Conservation (phyloP, 2,113 vertebrate species). For the Phylloscopus whistleri region DNA sequence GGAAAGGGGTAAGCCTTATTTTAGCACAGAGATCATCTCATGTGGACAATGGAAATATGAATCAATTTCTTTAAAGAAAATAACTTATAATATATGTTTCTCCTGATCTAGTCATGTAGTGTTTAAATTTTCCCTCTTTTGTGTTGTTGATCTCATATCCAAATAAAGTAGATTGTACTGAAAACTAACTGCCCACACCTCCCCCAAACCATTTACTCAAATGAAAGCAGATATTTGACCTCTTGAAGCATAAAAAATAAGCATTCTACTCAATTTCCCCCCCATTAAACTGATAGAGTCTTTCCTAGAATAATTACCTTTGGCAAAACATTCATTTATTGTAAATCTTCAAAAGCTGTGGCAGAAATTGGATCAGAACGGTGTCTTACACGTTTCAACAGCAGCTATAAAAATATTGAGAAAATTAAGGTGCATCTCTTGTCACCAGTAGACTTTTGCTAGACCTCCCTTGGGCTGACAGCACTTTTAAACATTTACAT, state of each 20-base stretch:
- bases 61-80: background rate
- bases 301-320: background rate
- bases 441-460: background rate
- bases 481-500: slow-evolving; percentile 23
- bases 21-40: background rate
- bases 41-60: background rate
- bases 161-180: background rate
- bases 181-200: background rate
- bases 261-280: background rate
- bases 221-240: background rate
- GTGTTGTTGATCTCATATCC: background rate
- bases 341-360: background rate
- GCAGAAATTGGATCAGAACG: background rate
- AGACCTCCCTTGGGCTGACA: slow-evolving; percentile 7
- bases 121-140: background rate
- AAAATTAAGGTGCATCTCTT: slow-evolving; percentile 25
- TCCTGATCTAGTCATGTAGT: background rate
- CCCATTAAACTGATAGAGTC: background rate
- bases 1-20: background rate
- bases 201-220: background rate
- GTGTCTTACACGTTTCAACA: background rate
- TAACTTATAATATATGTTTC: background rate
- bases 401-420: slow-evolving; percentile 10
- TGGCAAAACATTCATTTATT: background rate
- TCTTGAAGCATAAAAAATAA: background rate